These are phyloP conservation scores for Thyatira batis DNA, from an alignment of 2,888 invertebrate genomes.

Conservation along the genomic window DNA sequence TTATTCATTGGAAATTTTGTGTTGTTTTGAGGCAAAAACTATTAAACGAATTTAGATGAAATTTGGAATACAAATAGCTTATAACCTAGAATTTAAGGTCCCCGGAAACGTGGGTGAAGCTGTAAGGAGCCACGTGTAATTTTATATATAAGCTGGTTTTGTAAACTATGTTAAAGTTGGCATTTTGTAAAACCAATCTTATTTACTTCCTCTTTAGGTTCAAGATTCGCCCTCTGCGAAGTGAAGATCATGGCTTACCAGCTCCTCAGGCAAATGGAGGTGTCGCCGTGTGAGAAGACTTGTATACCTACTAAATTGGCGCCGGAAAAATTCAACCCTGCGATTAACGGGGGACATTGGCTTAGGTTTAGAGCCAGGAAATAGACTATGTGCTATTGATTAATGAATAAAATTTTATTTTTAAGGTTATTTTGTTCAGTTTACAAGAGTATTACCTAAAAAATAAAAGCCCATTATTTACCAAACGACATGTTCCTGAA, in stretches of 20 bases:
- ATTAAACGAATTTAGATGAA: too few species aligned
- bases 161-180: neutral
- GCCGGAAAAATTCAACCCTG: slow-evolving; percentile 38
- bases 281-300: slow-evolving; percentile 54
- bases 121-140: neutral
- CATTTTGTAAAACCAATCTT: neutral
- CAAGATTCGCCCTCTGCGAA: slow-evolving; percentile 65
- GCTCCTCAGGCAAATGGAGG: slow-evolving; percentile 50
- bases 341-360: slow-evolving; percentile 57
- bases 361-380: slow-evolving; percentile 36
- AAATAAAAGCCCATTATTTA: too few species aligned
- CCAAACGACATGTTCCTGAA: too few species aligned
- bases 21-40: too few species aligned
- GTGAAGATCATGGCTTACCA: slow-evolving; percentile 63
- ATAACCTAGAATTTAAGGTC: too few species aligned
- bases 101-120: too few species aligned
- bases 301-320: slow-evolving; percentile 40
- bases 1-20: too few species aligned
- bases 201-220: slow-evolving; percentile 37
- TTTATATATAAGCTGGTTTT: neutral
- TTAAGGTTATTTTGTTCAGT: too few species aligned
- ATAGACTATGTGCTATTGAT: neutral
- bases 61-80: too few species aligned
- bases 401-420: neutral
- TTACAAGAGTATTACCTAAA: too few species aligned